Conservation (phyloP, 1,140 invertebrate species). For the Lepidurus packardi region DNA sequence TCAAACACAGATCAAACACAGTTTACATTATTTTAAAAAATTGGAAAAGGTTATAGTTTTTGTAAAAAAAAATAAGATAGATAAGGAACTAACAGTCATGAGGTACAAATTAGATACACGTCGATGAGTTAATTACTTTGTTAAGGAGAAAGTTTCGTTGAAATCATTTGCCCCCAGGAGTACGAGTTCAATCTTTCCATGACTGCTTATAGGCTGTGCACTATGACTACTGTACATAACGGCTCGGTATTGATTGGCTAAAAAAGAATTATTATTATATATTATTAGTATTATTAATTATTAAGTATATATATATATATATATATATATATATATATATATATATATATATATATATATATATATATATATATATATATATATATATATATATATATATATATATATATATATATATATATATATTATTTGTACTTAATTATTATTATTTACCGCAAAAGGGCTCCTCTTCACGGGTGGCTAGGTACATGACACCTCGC, state of each 20-base stretch:
- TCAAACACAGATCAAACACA: not conserved
- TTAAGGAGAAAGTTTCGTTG: conserved; percentile 84
- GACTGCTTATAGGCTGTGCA: conserved; percentile 58
- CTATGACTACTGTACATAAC: conserved; percentile 67
- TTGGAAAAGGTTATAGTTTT: no score
- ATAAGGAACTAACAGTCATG: no score
- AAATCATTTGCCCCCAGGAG: conserved; percentile 70
- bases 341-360: not conserved
- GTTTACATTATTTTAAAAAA: not conserved
- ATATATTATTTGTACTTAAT: not conserved
- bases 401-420: not conserved
- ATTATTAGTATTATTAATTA: no score
- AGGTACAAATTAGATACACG: not conserved
- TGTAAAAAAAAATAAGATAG: no score
- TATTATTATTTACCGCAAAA: conserved; percentile 66
- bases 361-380: not conserved
- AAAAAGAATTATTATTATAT: no score
- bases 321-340: no score
- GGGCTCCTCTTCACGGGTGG: conserved; percentile 84
- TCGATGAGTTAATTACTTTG: conserved; percentile 54
- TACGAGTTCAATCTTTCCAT: conserved; percentile 74
- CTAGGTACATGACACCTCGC: conserved; percentile 67
- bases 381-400: not conserved
- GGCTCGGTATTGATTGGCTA: conserved; percentile 80
- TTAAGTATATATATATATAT: not conserved